Base-by-base conservation (phyloP, 1,140 invertebrate species). In the Zaprionus kolodkinae region DNA sequence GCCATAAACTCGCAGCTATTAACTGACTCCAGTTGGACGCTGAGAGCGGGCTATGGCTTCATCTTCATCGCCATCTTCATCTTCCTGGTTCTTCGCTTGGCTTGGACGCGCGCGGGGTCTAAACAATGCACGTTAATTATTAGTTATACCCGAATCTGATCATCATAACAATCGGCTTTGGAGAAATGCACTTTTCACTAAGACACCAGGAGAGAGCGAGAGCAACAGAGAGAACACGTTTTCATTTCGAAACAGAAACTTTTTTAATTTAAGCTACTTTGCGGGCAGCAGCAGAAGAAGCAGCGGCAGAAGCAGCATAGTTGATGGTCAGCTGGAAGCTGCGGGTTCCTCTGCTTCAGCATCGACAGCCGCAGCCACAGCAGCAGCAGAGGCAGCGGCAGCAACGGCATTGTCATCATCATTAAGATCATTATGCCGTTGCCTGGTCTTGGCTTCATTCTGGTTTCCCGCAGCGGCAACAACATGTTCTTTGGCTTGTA, bases 241-340 rank as follows among this genome's bases (percentile, higher is more conserved):
- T 65, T 52, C 12, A 33, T 57, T 61, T 63, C 15, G 33, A 35
- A 17, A 21, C 30, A 48, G 27, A 55, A 21, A 50, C 38, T 57
- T 73, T 73, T 72, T 84, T 72, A 84, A 84, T 76, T 72, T 79
- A 79, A 80, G 77, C 77, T 79, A 81, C 77, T 81, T 78, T 77
- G 40, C n/a, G n/a, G 40, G 40, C 40, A 45, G 40, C 40, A 45
- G n/a, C 2, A 6, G 60, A 13, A 9, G n/a, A n/a, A 10, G 38
- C 35, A 45, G 66, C 55, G n/a, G 54, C 55, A 21, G 54, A 33
- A 11, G 40, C 63, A 56, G 71, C 71, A 73, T 69, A 72, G 59
- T 72, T 60, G 70, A 40, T 55, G 65, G 48, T 73, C 71, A 73
- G 71, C 71, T 73, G 71, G 30, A 36, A 48, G 62, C 48, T 33